A percentile compares a stretch with the other conserved stretches of the same genome.
These are phyloP conservation scores for Calliopsis andreniformis DNA, from an alignment of 1,140 invertebrate genomes.

Conservation along the genomic window DNA sequence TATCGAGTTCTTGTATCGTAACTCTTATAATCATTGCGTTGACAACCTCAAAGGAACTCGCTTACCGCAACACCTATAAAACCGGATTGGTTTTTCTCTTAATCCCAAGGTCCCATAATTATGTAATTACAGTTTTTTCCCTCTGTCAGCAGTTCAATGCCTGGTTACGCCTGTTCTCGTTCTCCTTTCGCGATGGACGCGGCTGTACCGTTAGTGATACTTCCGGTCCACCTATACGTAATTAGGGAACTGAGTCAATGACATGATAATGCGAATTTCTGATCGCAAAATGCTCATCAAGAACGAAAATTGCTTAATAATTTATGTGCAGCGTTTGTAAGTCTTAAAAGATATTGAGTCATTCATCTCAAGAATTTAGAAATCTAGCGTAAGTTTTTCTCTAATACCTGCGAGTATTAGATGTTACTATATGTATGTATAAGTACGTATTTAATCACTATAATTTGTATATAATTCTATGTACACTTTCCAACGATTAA, in stretches of 20 bases:
- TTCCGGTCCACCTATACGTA: slow-evolving; percentile 22
- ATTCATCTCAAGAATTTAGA: too few relatives aligned
- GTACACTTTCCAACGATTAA: too few relatives aligned
- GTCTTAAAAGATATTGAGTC: too few relatives aligned
- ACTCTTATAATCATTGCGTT: slow-evolving; percentile 38
- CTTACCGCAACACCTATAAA: slow-evolving; percentile 36
- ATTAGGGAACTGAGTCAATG: slow-evolving; percentile 1
- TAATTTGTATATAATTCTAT: too few relatives aligned
- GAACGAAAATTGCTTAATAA: too few relatives aligned
- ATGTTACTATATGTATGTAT: too few relatives aligned
- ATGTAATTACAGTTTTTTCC: slow-evolving; percentile 60
- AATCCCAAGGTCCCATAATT: slow-evolving; percentile 58
- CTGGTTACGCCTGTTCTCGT: slow-evolving; percentile 31
- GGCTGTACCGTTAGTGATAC: slow-evolving; percentile 27
- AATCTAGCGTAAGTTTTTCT: too few relatives aligned
- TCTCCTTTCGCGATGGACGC: slow-evolving; percentile 18
- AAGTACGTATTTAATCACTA: too few relatives aligned
- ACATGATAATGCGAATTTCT: background rate
- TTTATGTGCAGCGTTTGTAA: too few relatives aligned
- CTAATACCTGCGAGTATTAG: too few relatives aligned
- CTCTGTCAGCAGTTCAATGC: slow-evolving; percentile 30
- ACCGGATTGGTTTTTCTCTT: slow-evolving; percentile 55
- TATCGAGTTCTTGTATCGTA: slow-evolving; percentile 30
- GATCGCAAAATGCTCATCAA: background rate
- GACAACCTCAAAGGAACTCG: slow-evolving; percentile 54